A percentile compares a stretch with the other conserved stretches of the same genome.
phyloP scores from a whole-genome alignment of 2,797 vertebrate species.

The Amphiprion clarkii region DNA sequence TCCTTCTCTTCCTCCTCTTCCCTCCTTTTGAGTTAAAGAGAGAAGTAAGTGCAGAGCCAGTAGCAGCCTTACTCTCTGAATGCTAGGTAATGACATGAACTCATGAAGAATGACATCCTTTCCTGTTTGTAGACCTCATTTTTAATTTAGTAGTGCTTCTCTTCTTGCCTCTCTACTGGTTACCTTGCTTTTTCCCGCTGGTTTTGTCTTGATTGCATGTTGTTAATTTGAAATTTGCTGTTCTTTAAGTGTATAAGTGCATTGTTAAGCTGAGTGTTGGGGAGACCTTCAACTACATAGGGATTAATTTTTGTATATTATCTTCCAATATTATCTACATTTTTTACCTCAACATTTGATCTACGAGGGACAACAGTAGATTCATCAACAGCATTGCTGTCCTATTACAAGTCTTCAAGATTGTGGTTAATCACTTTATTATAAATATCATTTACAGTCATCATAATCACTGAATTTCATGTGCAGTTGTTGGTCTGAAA shows the following conservation, averaged over 20 bases:
- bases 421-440: too few relatives aligned
- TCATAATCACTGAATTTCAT: too few relatives aligned
- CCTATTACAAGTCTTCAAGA: too few relatives aligned
- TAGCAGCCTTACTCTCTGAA: constrained; percentile 88
- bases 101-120: constrained; percentile 73
- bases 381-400: too few relatives aligned
- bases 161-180: constrained; percentile 50
- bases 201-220: constrained; percentile 16
- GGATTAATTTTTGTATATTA: background rate
- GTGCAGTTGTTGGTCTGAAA: too few relatives aligned
- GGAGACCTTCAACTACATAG: constrained; percentile 13
- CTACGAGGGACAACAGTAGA: too few relatives aligned
- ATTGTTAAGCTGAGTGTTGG: constrained; percentile 12
- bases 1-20: constrained; percentile 79
- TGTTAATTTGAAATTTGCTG: constrained; percentile 16
- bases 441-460: too few relatives aligned
- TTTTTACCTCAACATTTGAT: too few relatives aligned
- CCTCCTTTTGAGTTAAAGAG: constrained; percentile 85
- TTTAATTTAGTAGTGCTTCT: constrained; percentile 68
- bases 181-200: constrained; percentile 27
- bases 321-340: too few relatives aligned
- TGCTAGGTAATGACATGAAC: constrained; percentile 74
- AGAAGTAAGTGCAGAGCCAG: constrained; percentile 88
- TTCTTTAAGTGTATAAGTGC: background rate
- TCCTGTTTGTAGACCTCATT: constrained; percentile 70